Conservation (phyloP, 1,140 invertebrate species). For the Halesus radiatus region DNA sequence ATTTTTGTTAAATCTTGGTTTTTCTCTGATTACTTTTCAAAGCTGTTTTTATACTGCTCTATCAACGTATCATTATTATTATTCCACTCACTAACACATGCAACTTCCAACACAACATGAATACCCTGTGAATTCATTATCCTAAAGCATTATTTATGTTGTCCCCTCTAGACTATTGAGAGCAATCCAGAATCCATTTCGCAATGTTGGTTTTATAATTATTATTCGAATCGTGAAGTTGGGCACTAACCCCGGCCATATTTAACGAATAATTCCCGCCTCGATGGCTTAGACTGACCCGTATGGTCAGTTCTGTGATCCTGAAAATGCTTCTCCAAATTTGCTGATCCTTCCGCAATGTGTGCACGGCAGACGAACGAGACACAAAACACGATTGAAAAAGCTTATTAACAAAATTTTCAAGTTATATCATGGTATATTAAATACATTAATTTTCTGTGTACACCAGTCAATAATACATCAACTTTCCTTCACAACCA, state of each 20-base stretch:
- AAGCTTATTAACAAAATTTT: too few species aligned
- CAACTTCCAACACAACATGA: too few species aligned
- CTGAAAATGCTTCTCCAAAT: constrained; percentile 17
- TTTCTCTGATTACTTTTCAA: too few species aligned
- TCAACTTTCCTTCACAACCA: too few species aligned
- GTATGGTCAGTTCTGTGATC: constrained; percentile 19
- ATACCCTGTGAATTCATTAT: not conserved
- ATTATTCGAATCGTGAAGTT: not conserved
- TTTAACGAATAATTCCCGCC: constrained; percentile 46
- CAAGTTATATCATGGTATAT: too few species aligned
- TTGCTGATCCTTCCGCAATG: constrained; percentile 3
- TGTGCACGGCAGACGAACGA: not conserved
- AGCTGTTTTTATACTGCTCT: too few species aligned
- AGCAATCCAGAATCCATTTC: not conserved
- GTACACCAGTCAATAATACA: too few species aligned
- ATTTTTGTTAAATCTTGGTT: too few species aligned
- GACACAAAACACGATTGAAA: not conserved
- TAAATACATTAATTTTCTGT: too few species aligned
- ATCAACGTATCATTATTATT: too few species aligned
- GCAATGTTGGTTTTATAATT: not conserved
- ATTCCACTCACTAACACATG: too few species aligned
- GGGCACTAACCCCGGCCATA: constrained; percentile 31
- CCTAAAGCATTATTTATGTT: not conserved
- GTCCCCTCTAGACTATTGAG: not conserved
- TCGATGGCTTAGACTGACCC: constrained; percentile 40